Evolutionary conservation across 2,888 invertebrate species (phyloP).

Genomic region (Ochropleura plecta): DNA sequence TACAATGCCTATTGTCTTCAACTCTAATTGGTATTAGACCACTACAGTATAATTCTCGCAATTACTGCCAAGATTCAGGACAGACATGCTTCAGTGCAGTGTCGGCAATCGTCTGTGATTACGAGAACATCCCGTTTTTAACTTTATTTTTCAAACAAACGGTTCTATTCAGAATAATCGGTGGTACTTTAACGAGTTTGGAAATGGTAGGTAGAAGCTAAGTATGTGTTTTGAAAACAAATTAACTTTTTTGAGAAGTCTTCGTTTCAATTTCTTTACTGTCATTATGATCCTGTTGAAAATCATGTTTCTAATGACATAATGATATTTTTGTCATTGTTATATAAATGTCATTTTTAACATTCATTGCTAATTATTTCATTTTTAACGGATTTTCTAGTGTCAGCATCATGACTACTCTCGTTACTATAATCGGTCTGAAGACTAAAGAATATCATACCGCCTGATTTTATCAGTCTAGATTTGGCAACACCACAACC

Average conservation of each 20-base stretch:
- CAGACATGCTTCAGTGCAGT: conserved; percentile 55
- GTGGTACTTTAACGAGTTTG: conserved; percentile 4
- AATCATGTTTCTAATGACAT: background rate
- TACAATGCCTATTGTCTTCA: conserved; percentile 58
- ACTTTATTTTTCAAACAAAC: conserved; percentile 8
- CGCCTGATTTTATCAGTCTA: conserved; percentile 1
- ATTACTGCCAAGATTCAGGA: conserved; percentile 66
- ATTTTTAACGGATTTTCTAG: background rate
- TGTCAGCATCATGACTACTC: background rate
- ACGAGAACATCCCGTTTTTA: conserved; percentile 16
- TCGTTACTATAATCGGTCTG: background rate
- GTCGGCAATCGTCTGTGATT: conserved; percentile 25
- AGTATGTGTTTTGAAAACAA: conserved; percentile 3
- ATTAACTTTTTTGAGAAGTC: background rate
- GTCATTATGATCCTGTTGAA: background rate
- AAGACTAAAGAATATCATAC: background rate
- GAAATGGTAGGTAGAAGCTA: background rate
- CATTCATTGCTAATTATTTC: background rate
- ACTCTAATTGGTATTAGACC: conserved; percentile 57
- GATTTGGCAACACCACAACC: conserved; percentile 11
- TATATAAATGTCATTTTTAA: background rate
- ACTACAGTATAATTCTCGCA: conserved; percentile 63
- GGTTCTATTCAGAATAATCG: conserved; percentile 10
- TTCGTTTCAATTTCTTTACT: background rate
- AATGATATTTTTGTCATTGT: background rate